phyloP scores from a whole-genome alignment of 2,888 invertebrate genomes.

The Himalopsyche anomala region DNA sequence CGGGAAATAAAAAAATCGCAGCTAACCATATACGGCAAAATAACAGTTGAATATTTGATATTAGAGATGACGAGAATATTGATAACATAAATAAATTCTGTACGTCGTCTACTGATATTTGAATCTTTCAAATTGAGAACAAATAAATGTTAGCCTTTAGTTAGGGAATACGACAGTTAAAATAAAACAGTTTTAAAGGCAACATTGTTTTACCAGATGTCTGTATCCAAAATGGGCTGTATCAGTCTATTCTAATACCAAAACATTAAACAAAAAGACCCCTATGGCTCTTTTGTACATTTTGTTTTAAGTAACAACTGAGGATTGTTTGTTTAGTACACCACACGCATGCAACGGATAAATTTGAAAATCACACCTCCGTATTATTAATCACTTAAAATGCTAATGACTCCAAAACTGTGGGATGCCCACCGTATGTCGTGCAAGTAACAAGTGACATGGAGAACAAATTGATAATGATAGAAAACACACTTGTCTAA shows the following conservation, averaged over 20 bases:
- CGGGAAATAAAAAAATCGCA: no score
- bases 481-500: conserved; percentile 4
- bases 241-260: conserved; percentile 14
- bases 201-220: conserved; percentile 27
- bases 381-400: conserved; percentile 36
- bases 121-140: no score
- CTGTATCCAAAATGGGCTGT: neutral
- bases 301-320: neutral
- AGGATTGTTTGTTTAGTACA: neutral
- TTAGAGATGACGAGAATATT: no score
- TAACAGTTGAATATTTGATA: no score
- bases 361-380: conserved; percentile 38
- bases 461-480: conserved; percentile 33
- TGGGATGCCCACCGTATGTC: neutral
- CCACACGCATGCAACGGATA: conserved; percentile 10
- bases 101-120: no score
- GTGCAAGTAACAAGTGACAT: neutral
- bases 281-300: neutral
- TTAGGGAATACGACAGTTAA: no score
- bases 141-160: no score
- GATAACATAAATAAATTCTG: no score
- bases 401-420: neutral
- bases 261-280: conserved; percentile 28
- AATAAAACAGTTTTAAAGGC: neutral
- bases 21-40: no score